Evolutionary conservation across 2,113 vertebrate species (phyloP).

Genomic region (Holacanthus passer): DNA sequence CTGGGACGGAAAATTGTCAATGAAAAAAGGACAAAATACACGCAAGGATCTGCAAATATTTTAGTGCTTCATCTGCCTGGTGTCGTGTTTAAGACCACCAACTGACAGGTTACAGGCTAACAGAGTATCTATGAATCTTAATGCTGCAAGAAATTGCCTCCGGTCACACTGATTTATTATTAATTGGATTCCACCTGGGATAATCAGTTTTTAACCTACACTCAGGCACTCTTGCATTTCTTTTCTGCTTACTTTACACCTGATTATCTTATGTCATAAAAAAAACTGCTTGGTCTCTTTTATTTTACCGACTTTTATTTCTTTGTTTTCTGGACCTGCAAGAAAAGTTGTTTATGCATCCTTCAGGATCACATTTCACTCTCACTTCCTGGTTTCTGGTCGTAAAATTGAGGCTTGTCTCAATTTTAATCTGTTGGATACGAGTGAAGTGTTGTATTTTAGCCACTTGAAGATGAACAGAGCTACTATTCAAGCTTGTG

Average conservation of each 20-base stretch:
- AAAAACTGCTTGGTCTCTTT: not conserved
- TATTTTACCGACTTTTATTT: not conserved
- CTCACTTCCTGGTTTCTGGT: not conserved
- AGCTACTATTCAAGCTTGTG: not conserved
- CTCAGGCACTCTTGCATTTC: not conserved
- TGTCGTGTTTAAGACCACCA: not conserved
- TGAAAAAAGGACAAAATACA: not conserved
- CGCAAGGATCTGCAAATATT: constrained; percentile 1
- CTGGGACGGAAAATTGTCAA: constrained; percentile 12
- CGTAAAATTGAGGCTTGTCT: not conserved
- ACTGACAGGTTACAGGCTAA: not conserved
- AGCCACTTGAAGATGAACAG: not conserved
- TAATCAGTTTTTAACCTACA: constrained; percentile 20
- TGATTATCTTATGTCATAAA: not conserved
- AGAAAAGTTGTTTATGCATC: not conserved
- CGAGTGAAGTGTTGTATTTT: not conserved
- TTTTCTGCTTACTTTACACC: not conserved
- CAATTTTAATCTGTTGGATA: not conserved
- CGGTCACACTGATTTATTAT: constrained; percentile 31
- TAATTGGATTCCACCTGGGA: constrained; percentile 17
- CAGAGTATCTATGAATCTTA: constrained; percentile 6
- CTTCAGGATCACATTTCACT: not conserved
- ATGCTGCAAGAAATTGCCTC: constrained; percentile 25
- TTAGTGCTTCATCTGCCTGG: not conserved
- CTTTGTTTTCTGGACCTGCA: not conserved